Percentiles rank a stretch among this genome's conserved stretches.
These are phyloP conservation scores for Platygyra sinensis DNA, from an alignment of 64 coral and sea anemone species.

Conservation along the genomic window DNA sequence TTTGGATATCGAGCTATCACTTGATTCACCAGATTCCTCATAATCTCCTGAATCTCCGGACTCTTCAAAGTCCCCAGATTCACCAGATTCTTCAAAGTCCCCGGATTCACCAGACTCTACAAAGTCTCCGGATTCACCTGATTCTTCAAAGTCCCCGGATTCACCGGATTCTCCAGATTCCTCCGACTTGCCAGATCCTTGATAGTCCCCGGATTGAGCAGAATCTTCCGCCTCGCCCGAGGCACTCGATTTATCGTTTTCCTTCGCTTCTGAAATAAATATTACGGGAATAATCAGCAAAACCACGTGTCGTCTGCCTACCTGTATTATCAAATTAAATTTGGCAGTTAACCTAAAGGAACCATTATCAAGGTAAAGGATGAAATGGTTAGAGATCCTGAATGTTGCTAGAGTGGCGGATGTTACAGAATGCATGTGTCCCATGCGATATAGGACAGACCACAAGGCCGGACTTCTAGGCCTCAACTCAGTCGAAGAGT, in stretches of 20 bases:
- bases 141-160: slow-evolving; percentile 16
- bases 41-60: slow-evolving; percentile 15
- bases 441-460: too few species aligned
- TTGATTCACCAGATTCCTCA: neutral
- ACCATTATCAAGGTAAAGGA: too few species aligned
- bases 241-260: neutral
- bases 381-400: too few species aligned
- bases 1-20: slow-evolving; percentile 25
- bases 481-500: too few species aligned
- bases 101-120: slow-evolving; percentile 19
- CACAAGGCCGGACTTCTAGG: too few species aligned
- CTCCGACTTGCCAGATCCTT: neutral
- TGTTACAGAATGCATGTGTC: too few species aligned
- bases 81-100: neutral
- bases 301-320: neutral
- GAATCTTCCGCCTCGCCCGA: neutral
- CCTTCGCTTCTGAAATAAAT: neutral
- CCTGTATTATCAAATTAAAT: neutral
- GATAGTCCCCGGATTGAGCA: neutral
- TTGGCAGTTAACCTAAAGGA: too few species aligned
- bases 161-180: neutral
- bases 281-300: neutral
- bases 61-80: neutral
- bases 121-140: neutral
- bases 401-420: too few species aligned